Evolutionary conservation across 2,797 vertebrate species (phyloP).

Genomic region (Mormyrops boulengeri): DNA sequence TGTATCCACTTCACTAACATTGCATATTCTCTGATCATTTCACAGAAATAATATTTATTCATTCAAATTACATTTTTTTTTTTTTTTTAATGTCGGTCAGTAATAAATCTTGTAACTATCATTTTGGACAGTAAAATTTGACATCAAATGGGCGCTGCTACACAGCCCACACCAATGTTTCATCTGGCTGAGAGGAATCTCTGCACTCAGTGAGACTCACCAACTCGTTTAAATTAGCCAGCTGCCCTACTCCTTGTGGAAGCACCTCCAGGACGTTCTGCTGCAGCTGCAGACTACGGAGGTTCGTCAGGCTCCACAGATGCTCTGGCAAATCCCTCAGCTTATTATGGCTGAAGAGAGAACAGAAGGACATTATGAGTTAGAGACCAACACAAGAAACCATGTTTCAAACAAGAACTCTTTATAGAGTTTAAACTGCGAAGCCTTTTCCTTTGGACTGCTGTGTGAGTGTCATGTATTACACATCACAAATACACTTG

Average conservation of each 20-base stretch:
- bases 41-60: not conserved
- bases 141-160: not conserved
- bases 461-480: not conserved
- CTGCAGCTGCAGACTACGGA: slow-evolving; percentile 67
- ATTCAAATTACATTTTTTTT: not conserved
- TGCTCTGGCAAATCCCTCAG: slow-evolving; percentile 64
- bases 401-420: not conserved
- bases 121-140: not conserved
- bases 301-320: slow-evolving; percentile 55
- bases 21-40: not conserved
- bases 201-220: slow-evolving; percentile 49
- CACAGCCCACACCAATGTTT: not conserved
- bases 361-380: slow-evolving; percentile 7
- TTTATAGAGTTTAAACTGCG: not conserved
- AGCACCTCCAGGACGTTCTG: slow-evolving; percentile 67
- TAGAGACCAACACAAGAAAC: not conserved
- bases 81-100: not conserved
- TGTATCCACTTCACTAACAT: not conserved
- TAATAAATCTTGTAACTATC: not conserved
- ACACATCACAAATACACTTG: not conserved
- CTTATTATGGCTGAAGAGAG: slow-evolving; percentile 69
- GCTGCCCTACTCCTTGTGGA: slow-evolving; percentile 62
- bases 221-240: slow-evolving; percentile 69
- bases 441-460: not conserved
- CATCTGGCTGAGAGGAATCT: not conserved